These are phyloP conservation scores for Subanguina moxae DNA, from an alignment of 1,140 invertebrate genomes.

Conservation along the genomic window DNA sequence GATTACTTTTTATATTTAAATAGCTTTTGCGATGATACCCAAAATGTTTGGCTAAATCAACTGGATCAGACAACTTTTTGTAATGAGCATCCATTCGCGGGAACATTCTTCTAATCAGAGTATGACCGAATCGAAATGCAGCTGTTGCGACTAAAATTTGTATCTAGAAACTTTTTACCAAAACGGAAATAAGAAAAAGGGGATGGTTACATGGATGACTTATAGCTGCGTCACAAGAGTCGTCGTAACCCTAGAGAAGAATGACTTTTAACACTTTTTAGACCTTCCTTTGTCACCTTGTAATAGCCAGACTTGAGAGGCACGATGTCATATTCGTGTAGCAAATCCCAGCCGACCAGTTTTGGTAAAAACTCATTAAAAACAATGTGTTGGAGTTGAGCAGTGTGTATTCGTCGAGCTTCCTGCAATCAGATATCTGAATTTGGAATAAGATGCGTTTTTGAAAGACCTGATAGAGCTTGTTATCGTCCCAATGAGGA, in stretches of 20 bases:
- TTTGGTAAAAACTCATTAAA: conserved; percentile 60
- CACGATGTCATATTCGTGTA: conserved; percentile 45
- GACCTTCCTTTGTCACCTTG: conserved; percentile 12
- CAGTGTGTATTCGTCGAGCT: conserved; percentile 69
- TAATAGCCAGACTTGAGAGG: conserved; percentile 48
- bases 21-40: neutral
- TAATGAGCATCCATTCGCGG: conserved; percentile 48
- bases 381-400: conserved; percentile 52
- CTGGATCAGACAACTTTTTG: conserved; percentile 44
- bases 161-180: no score
- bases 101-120: conserved; percentile 62
- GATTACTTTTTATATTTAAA: no score
- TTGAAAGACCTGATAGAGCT: conserved; percentile 56
- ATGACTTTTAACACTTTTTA: neutral
- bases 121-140: conserved; percentile 64
- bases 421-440: conserved; percentile 78
- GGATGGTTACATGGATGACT: conserved; percentile 42
- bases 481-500: conserved; percentile 59
- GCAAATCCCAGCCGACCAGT: conserved; percentile 51
- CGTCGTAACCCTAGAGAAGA: conserved; percentile 34
- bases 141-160: conserved; percentile 39
- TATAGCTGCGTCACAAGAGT: conserved; percentile 44
- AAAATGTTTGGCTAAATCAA: conserved; percentile 50
- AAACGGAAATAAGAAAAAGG: neutral
- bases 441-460: neutral